A percentile compares a stretch with the other conserved stretches of the same genome.
Conservation (phyloP, 2,113 vertebrate genomes). For the Bufo bufo region DNA sequence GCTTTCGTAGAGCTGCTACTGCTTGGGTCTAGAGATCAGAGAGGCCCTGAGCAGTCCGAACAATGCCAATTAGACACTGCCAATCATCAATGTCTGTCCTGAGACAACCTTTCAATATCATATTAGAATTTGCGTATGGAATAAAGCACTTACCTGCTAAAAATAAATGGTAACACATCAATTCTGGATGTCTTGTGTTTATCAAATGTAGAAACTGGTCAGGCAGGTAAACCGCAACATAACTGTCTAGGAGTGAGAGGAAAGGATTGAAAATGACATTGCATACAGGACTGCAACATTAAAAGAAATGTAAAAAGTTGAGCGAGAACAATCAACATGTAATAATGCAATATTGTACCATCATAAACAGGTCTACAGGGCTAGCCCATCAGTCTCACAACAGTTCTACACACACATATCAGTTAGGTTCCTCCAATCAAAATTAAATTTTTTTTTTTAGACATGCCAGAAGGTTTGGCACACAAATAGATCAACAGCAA, state of each 20-base stretch:
- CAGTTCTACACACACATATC: too few relatives aligned
- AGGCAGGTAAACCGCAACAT: conserved; percentile 85
- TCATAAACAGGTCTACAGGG: too few relatives aligned
- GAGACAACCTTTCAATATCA: background rate
- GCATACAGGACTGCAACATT: background rate
- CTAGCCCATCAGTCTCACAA: too few relatives aligned
- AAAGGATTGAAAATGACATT: background rate
- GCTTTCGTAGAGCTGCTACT: background rate
- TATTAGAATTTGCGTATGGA: background rate
- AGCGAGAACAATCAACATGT: too few relatives aligned
- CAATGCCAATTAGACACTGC: background rate
- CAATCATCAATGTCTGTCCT: background rate
- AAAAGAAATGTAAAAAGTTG: too few relatives aligned
- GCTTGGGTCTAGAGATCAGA: background rate
- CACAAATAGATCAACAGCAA: background rate
- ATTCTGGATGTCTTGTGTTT: conserved; percentile 88
- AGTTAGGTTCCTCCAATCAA: too few relatives aligned
- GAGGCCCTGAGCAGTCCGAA: background rate
- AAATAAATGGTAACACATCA: conserved; percentile 89
- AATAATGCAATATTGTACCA: too few relatives aligned
- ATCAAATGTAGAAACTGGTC: conserved; percentile 88
- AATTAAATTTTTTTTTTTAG: too few relatives aligned
- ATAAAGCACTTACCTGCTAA: conserved; percentile 77
- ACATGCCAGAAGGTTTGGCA: too few relatives aligned
- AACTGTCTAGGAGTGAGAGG: conserved; percentile 77